A percentile compares a stretch with the other conserved stretches of the same genome.
phyloP scores from a whole-genome alignment of 2,888 invertebrate genomes.

The Microplitis manilae region DNA sequence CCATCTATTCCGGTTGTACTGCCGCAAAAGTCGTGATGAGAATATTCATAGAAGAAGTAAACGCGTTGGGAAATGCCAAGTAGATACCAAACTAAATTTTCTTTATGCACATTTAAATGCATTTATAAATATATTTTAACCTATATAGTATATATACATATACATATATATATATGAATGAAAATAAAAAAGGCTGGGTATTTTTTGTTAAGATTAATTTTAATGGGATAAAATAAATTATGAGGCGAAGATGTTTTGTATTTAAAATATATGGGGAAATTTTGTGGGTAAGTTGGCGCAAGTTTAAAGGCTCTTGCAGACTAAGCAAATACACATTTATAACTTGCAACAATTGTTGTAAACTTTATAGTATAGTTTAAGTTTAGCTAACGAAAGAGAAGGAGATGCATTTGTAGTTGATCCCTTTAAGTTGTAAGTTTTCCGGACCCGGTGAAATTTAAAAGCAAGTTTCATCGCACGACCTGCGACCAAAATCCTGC shows the following conservation, averaged over 20 bases:
- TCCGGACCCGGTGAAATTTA: not conserved
- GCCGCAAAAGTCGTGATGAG: not conserved
- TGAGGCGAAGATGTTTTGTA: not conserved
- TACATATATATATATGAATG: not conserved
- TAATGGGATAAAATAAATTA: too few relatives aligned
- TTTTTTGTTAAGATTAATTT: not conserved
- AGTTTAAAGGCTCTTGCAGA: not conserved
- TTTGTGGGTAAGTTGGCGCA: not conserved
- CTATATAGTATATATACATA: too few relatives aligned
- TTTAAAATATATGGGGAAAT: not conserved
- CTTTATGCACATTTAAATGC: not conserved
- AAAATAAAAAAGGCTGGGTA: not conserved
- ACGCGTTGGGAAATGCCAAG: not conserved
- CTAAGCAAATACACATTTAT: not conserved
- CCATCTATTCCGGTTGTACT: not conserved
- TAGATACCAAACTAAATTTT: not conserved
- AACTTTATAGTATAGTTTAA: not conserved
- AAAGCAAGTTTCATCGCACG: not conserved
- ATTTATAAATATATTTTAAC: not conserved
- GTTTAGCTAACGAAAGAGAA: not conserved
- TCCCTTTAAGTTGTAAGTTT: not conserved
- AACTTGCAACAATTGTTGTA: constrained; percentile 5
- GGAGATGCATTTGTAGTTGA: not conserved
- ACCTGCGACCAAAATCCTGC: not conserved
- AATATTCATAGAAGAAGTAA: not conserved